These are phyloP conservation scores for Oscheius onirici DNA, from an alignment of 2,888 invertebrate species.

Conservation along the genomic window DNA sequence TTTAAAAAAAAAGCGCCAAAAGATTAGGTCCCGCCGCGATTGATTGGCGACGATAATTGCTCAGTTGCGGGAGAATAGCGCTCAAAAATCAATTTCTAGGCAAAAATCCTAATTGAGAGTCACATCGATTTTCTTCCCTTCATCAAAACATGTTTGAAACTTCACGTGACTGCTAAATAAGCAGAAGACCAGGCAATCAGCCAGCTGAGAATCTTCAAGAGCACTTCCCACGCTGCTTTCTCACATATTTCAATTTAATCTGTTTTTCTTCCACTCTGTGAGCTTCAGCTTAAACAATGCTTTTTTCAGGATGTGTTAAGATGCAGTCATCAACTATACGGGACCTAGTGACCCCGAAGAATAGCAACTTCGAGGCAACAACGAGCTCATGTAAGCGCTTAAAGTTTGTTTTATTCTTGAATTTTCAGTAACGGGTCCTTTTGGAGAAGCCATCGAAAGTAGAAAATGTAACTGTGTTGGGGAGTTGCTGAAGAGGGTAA, in stretches of 20 bases:
- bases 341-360: conserved; percentile 49
- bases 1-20: neutral
- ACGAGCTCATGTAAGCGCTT: conserved; percentile 31
- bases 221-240: no score
- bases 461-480: conserved; percentile 50
- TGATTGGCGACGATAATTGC: neutral
- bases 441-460: neutral
- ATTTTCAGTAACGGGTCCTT: neutral
- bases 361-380: conserved; percentile 38
- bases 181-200: no score
- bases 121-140: neutral
- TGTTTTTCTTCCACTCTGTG: neutral
- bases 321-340: conserved; percentile 41
- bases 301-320: neutral
- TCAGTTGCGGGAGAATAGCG: conserved; percentile 1
- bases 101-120: neutral
- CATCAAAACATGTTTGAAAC: no score
- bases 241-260: neutral
- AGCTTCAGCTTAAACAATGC: neutral
- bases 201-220: no score
- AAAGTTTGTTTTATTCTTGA: neutral
- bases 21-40: conserved; percentile 10
- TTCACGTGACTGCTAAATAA: no score
- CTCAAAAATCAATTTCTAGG: conserved; percentile 23
- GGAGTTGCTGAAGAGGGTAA: conserved; percentile 49